A percentile compares a stretch with the other conserved stretches of the same genome.
These are phyloP conservation scores for Drosophila hamatofila DNA, from an alignment of 2,888 invertebrate species.

Conservation along the genomic window DNA sequence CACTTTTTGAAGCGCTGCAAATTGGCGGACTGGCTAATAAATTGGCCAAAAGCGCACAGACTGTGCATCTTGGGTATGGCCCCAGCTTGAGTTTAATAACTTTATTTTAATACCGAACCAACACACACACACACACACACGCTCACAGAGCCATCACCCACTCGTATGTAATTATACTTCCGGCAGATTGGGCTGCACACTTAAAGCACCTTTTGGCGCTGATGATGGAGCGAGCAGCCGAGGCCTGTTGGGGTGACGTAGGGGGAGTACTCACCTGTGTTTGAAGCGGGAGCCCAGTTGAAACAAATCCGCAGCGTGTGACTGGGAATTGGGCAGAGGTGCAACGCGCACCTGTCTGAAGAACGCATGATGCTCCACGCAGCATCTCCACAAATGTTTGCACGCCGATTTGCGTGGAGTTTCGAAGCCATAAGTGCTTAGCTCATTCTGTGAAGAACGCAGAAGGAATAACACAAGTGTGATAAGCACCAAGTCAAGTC, in stretches of 20 bases:
- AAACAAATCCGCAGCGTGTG: slow-evolving; percentile 90
- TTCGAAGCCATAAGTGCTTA: slow-evolving; percentile 98
- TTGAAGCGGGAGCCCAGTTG: slow-evolving; percentile 92
- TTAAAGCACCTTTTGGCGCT: slow-evolving; percentile 13
- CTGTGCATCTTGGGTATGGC: slow-evolving; percentile 26
- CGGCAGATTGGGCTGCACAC: slow-evolving; percentile 50
- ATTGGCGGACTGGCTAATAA: slow-evolving; percentile 59
- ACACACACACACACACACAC: slow-evolving; percentile 9
- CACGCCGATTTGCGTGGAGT: slow-evolving; percentile 96
- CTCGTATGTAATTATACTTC: slow-evolving; percentile 53
- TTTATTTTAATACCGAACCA: slow-evolving; percentile 41
- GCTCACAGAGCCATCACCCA: slow-evolving; percentile 49
- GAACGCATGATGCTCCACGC: slow-evolving; percentile 97
- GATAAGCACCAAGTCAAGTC: slow-evolving; percentile 67
- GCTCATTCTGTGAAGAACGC: slow-evolving; percentile 90
- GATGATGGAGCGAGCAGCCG: neutral
- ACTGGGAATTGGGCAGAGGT: slow-evolving; percentile 87
- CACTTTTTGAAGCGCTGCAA: slow-evolving; percentile 53
- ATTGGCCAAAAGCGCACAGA: slow-evolving; percentile 43
- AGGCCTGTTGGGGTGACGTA: neutral
- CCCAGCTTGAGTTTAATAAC: slow-evolving; percentile 53
- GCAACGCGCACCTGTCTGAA: slow-evolving; percentile 94
- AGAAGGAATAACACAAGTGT: slow-evolving; percentile 50
- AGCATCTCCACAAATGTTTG: slow-evolving; percentile 98
- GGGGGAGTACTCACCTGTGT: slow-evolving; percentile 88